phyloP scores from a whole-genome alignment of 35 echinoderm and acorn worm species.

The Apostichopus californicus region DNA sequence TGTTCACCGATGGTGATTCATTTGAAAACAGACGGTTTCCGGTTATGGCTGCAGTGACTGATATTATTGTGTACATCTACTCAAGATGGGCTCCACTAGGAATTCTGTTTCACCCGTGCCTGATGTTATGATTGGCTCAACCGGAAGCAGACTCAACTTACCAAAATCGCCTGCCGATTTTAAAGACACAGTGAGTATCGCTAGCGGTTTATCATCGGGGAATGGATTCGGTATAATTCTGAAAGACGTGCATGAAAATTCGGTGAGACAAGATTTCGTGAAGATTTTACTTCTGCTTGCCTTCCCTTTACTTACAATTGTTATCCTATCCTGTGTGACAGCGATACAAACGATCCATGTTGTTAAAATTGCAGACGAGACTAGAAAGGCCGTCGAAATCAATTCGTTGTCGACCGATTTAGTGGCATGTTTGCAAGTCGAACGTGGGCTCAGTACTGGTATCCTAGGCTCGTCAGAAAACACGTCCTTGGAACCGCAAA shows the following conservation, averaged over 20 bases:
- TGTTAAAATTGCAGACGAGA: not conserved
- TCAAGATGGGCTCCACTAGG: not conserved
- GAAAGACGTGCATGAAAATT: not conserved
- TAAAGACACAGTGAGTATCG: conserved; percentile 26
- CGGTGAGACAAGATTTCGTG: conserved; percentile 6
- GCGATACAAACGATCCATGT: not conserved
- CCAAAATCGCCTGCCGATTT: not conserved
- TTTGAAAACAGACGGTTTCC: no score
- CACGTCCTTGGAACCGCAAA: not conserved
- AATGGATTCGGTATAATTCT: no score
- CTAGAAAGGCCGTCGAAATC: not conserved
- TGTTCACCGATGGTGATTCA: no score
- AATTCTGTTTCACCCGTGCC: not conserved
- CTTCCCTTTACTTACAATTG: conserved; percentile 1
- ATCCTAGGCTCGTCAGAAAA: not conserved
- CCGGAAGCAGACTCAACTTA: not conserved
- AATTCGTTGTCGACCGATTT: not conserved
- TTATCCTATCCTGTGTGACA: not conserved
- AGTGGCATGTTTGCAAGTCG: conserved; percentile 16
- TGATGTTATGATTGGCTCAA: no score
- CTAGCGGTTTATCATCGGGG: not conserved
- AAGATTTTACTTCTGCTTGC: conserved; percentile 32
- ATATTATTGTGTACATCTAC: not conserved
- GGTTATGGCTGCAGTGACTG: no score
- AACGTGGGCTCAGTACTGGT: conserved; percentile 36